Conservation (phyloP, 2,797 vertebrate species). For the Sebastes dallii region DNA sequence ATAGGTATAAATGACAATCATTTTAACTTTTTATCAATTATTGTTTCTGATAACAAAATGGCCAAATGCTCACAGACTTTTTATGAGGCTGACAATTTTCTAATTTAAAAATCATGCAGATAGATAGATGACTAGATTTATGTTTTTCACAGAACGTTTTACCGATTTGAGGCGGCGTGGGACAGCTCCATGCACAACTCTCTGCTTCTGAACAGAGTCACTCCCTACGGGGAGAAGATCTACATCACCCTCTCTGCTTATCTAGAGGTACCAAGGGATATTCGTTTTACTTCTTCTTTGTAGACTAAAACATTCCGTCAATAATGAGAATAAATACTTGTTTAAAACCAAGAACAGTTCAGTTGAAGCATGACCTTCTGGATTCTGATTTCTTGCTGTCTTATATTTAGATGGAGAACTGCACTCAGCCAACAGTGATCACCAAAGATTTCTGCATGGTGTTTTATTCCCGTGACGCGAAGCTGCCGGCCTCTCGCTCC, state of each 20-base stretch:
- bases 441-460: conserved; percentile 99
- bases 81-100: neutral
- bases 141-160: conserved; percentile 89
- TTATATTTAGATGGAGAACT: conserved; percentile 92
- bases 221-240: conserved; percentile 97
- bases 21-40: conserved; percentile 3
- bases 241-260: conserved; percentile 98
- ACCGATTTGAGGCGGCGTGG: conserved; percentile 96
- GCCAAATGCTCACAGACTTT: neutral
- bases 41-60: conserved; percentile 17
- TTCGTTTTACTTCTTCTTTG: neutral
- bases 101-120: neutral
- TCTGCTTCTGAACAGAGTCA: conserved; percentile 95
- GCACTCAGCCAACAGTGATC: conserved; percentile 94
- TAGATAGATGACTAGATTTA: neutral
- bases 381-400: neutral
- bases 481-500: conserved; percentile 94
- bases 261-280: conserved; percentile 86
- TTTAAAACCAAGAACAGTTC: neutral
- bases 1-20: conserved; percentile 88
- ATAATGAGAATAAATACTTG: neutral
- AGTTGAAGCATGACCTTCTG: neutral
- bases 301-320: neutral
- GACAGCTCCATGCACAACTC: conserved; percentile 99
- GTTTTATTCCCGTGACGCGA: conserved; percentile 96